These are phyloP conservation scores for Polyploca ridens DNA, from an alignment of 2,888 invertebrate genomes.

Conservation along the genomic window DNA sequence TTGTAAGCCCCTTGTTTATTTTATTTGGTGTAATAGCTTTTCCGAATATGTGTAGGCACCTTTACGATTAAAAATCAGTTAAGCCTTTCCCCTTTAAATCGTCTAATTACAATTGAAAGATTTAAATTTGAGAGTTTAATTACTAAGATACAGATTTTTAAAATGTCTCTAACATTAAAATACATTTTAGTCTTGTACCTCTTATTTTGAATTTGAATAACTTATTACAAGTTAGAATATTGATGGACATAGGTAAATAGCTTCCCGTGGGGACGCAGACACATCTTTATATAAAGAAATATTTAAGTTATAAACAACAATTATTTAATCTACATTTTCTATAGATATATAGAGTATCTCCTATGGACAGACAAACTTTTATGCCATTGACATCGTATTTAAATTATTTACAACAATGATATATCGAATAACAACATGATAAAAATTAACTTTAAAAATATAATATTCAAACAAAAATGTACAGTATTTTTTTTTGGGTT, in stretches of 20 bases:
- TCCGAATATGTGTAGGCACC: background rate
- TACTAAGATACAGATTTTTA: slow-evolving; percentile 19
- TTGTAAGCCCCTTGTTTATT: background rate
- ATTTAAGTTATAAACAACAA: slow-evolving; percentile 32
- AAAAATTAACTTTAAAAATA: slow-evolving; percentile 23
- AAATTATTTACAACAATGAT: slow-evolving; percentile 68
- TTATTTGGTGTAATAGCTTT: background rate
- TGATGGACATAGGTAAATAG: background rate
- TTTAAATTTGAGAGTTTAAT: background rate
- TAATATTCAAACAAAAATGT: slow-evolving; percentile 20
- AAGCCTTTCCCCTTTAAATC: slow-evolving; percentile 52
- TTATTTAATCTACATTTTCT: slow-evolving; percentile 44
- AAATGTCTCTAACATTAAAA: slow-evolving; percentile 49
- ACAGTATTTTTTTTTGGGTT: slow-evolving; percentile 40
- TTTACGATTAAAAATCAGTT: background rate
- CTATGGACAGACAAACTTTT: slow-evolving; percentile 67
- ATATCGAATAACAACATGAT: slow-evolving; percentile 39
- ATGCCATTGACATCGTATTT: slow-evolving; percentile 57
- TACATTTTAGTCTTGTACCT: slow-evolving; percentile 69
- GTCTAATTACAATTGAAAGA: background rate
- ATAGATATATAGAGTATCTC: slow-evolving; percentile 45
- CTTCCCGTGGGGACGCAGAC: background rate
- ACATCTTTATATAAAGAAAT: slow-evolving; percentile 20
- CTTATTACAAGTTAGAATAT: slow-evolving; percentile 4
- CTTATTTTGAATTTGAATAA: slow-evolving; percentile 38